Conservation (phyloP, 1,140 invertebrate species). For the Nephila pilipes region DNA sequence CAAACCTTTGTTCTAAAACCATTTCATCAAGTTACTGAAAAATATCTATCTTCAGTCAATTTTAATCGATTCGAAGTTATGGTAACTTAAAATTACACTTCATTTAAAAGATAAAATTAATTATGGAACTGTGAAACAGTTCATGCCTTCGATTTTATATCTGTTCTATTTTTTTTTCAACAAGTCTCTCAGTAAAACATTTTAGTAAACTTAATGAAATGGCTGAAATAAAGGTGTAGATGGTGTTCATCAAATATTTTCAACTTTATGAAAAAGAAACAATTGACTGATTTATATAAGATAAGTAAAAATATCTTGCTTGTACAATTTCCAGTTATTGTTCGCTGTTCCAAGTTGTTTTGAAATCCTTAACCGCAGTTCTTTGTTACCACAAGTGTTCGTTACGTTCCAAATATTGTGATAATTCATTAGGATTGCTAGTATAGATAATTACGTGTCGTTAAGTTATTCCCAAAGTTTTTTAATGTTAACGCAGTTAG, state of each 20-base stretch:
- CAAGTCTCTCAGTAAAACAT: too few species aligned
- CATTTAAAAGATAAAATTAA: too few species aligned
- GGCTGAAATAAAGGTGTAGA: not conserved
- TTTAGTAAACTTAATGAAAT: too few species aligned
- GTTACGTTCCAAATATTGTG: constrained; percentile 71
- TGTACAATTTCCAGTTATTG: constrained; percentile 66
- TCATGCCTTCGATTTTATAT: not conserved
- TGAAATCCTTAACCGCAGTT: constrained; percentile 31
- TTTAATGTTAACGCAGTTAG: constrained; percentile 75
- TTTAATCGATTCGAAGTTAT: not conserved
- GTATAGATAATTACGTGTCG: constrained; percentile 74
- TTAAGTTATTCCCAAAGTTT: constrained; percentile 75
- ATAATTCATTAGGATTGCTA: constrained; percentile 74
- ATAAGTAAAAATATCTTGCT: constrained; percentile 22
- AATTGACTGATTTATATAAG: constrained; percentile 22
- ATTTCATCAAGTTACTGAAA: constrained; percentile 5
- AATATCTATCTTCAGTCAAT: not conserved
- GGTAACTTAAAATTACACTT: too few species aligned
- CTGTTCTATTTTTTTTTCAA: not conserved
- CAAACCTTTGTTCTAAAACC: constrained; percentile 3
- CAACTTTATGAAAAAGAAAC: constrained; percentile 10
- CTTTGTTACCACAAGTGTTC: constrained; percentile 62
- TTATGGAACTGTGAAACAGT: too few species aligned
- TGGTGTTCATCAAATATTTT: constrained; percentile 44
- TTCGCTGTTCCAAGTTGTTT: constrained; percentile 73